Percentiles rank a stretch among this genome's conserved stretches.
Evolutionary conservation across 1,140 invertebrate genomes (phyloP).

Genomic region (Pseudoatta argentina): DNA sequence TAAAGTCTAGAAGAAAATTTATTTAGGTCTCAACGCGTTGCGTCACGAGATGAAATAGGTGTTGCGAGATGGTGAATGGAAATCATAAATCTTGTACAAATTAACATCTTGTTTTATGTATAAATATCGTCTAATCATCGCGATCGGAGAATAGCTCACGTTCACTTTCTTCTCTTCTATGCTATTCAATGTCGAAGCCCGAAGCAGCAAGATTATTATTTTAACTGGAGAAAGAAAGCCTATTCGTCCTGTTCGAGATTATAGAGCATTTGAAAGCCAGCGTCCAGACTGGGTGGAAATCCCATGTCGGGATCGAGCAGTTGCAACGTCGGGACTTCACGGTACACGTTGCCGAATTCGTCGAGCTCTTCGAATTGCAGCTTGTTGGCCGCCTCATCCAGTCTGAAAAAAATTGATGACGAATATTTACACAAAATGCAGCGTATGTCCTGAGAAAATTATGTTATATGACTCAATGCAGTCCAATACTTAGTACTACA

Average conservation of each 20-base stretch:
- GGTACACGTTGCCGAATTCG: constrained; percentile 83
- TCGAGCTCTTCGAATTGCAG: constrained; percentile 84
- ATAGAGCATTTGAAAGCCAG: constrained; percentile 87
- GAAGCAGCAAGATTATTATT: constrained; percentile 49
- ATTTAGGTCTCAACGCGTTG: neutral
- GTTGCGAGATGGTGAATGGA: neutral
- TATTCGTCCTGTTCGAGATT: constrained; percentile 86
- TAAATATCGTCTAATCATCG: constrained; percentile 33
- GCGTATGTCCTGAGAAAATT: neutral
- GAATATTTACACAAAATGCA: constrained; percentile 1
- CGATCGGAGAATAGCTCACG: constrained; percentile 78
- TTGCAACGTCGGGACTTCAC: constrained; percentile 84
- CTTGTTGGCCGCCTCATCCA: constrained; percentile 82
- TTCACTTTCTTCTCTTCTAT: constrained; percentile 82
- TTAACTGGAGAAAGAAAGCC: constrained; percentile 39
- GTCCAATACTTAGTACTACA: constrained; percentile 78
- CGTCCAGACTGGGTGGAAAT: constrained; percentile 85
- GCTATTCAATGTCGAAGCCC: constrained; percentile 81
- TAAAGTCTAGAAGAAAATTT: neutral
- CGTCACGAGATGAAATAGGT: too few relatives aligned
- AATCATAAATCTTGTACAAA: neutral
- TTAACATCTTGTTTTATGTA: constrained; percentile 64
- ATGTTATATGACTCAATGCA: neutral
- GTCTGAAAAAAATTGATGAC: constrained; percentile 71
- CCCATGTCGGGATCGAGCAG: constrained; percentile 85